Evolutionary conservation across 2,113 vertebrate genomes (phyloP).

Genomic region (Semicossyphus pulcher): DNA sequence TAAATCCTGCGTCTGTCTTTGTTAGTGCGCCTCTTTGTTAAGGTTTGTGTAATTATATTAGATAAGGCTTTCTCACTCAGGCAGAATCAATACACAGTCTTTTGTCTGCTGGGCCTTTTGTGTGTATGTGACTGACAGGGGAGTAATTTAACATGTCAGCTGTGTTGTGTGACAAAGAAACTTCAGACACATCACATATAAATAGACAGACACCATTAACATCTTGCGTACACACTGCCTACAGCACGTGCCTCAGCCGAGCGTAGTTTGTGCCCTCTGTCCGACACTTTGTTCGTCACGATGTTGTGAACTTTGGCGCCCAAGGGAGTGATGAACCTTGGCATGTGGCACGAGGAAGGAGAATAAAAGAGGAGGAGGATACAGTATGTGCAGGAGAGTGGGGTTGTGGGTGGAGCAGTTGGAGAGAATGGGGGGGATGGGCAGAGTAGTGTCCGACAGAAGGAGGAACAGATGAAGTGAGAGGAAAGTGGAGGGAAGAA

Average conservation of each 20-base stretch:
- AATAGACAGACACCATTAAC: slow-evolving; percentile 52
- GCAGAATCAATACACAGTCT: slow-evolving; percentile 50
- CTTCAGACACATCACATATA: slow-evolving; percentile 24
- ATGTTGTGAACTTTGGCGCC: slow-evolving; percentile 44
- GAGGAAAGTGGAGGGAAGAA: slow-evolving; percentile 66
- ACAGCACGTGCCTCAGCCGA: slow-evolving; percentile 42
- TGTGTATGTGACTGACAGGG: slow-evolving; percentile 47
- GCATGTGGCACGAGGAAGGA: slow-evolving; percentile 57
- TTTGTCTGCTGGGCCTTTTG: slow-evolving; percentile 60
- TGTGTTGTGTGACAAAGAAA: slow-evolving; percentile 40
- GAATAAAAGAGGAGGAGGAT: slow-evolving; percentile 64
- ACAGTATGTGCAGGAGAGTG: slow-evolving; percentile 58
- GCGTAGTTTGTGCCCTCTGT: slow-evolving; percentile 32
- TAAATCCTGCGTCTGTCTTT: slow-evolving; percentile 39
- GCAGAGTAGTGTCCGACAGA: slow-evolving; percentile 70
- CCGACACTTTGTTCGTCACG: slow-evolving; percentile 49
- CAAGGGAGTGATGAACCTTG: slow-evolving; percentile 65
- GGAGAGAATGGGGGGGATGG: slow-evolving; percentile 67
- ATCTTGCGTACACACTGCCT: slow-evolving; percentile 32
- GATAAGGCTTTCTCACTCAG: slow-evolving; percentile 43
- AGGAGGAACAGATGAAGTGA: slow-evolving; percentile 76
- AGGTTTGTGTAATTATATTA: slow-evolving; percentile 69
- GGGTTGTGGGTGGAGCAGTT: slow-evolving; percentile 63
- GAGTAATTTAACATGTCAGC: slow-evolving; percentile 63
- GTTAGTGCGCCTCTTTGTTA: slow-evolving; percentile 59